phyloP scores from a whole-genome alignment of 2,113 vertebrate species.

The Mobula hypostoma region DNA sequence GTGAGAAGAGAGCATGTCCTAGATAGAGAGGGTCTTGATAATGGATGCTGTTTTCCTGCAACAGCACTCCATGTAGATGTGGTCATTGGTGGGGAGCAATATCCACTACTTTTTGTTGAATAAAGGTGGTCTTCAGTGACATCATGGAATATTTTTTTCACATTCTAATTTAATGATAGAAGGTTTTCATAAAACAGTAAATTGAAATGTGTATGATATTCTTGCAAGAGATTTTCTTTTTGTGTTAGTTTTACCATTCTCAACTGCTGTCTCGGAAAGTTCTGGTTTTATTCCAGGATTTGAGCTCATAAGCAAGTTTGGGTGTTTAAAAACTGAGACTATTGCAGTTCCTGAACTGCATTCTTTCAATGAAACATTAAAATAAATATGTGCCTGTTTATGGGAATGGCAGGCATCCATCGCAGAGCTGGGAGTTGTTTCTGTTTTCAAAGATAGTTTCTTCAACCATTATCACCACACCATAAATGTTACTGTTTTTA shows the following conservation, averaged over 20 bases:
- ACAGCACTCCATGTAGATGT: too few relatives aligned
- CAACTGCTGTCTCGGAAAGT: neutral
- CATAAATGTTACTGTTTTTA: neutral
- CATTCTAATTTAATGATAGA: neutral
- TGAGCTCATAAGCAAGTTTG: too few relatives aligned
- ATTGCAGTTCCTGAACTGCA: neutral
- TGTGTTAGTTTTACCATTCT: neutral
- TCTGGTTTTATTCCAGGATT: neutral
- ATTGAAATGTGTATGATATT: neutral
- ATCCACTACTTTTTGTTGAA: too few relatives aligned
- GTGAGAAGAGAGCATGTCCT: too few relatives aligned
- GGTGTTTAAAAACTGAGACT: neutral
- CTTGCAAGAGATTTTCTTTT: neutral
- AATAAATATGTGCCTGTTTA: neutral
- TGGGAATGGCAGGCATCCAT: neutral
- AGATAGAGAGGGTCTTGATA: too few relatives aligned
- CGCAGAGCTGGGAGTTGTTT: neutral
- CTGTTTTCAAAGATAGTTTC: neutral
- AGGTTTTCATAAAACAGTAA: neutral
- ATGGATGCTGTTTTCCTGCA: too few relatives aligned
- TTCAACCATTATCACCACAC: neutral
- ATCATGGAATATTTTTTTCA: neutral
- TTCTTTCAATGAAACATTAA: neutral
- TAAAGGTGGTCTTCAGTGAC: neutral
- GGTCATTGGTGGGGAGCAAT: too few relatives aligned